Conservation (phyloP, 2,888 invertebrate species). For the Campopleginae sp. region DNA sequence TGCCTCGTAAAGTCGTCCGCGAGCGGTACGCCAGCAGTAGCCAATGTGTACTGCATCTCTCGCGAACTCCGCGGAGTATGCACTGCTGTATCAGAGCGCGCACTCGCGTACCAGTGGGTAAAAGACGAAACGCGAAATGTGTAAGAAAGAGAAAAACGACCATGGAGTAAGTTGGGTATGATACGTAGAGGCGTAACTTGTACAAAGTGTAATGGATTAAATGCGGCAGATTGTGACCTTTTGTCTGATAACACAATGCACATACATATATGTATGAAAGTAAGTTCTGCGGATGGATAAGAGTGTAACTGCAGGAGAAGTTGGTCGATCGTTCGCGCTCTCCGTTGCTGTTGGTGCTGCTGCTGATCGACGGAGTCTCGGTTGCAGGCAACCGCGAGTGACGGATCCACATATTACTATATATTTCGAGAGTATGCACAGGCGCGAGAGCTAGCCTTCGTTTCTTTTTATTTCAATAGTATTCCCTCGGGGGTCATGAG, state of each 20-base stretch:
- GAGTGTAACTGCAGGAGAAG: background rate
- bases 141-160: constrained; percentile 2
- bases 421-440: constrained; percentile 29
- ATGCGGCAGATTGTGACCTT: background rate
- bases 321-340: constrained; percentile 43
- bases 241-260: constrained; percentile 10
- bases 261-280: constrained; percentile 18
- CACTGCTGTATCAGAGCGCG: constrained; percentile 18
- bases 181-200: constrained; percentile 12
- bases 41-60: constrained; percentile 54
- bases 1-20: constrained; percentile 74
- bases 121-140: constrained; percentile 36
- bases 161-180: background rate
- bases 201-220: background rate
- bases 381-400: constrained; percentile 51
- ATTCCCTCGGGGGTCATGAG: constrained; percentile 69
- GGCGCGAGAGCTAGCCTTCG: constrained; percentile 39
- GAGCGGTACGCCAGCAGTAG: constrained; percentile 61
- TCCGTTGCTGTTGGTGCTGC: background rate
- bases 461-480: constrained; percentile 54
- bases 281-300: constrained; percentile 30
- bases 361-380: constrained; percentile 57
- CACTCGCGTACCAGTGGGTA: constrained; percentile 31
- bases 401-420: constrained; percentile 40
- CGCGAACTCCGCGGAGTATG: constrained; percentile 17